phyloP scores from a whole-genome alignment of 2,113 vertebrate genomes.

The Isurus oxyrinchus region DNA sequence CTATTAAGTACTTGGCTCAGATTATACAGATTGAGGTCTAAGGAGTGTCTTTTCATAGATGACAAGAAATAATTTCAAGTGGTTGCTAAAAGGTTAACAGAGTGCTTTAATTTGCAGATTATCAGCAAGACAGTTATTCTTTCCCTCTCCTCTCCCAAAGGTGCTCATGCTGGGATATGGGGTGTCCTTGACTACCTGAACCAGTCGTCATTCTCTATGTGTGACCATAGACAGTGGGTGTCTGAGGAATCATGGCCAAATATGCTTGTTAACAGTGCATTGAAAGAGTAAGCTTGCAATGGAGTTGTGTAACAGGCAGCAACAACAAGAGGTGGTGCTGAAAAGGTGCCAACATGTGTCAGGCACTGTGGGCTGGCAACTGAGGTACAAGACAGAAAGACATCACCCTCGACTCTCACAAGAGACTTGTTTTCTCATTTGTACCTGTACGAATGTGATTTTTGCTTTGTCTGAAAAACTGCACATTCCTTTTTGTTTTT shows the following conservation, averaged over 20 bases:
- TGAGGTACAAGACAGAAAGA: background rate
- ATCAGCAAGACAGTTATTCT: background rate
- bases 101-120: background rate
- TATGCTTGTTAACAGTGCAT: background rate
- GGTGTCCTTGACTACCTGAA: background rate
- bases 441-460: background rate
- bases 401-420: background rate
- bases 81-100: constrained; percentile 1
- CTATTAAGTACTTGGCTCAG: constrained; percentile 7
- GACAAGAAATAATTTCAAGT: background rate
- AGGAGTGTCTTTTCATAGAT: background rate
- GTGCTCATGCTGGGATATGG: background rate
- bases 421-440: background rate
- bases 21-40: background rate
- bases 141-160: background rate
- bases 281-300: background rate
- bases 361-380: background rate
- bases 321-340: background rate
- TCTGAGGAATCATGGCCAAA: background rate
- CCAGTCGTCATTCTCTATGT: background rate
- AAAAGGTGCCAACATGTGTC: background rate
- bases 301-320: background rate
- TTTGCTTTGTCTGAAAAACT: background rate
- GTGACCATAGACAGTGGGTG: background rate
- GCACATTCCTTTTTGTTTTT: background rate